Conservation (phyloP, 2,888 invertebrate genomes). For the Chalcis sispes region DNA sequence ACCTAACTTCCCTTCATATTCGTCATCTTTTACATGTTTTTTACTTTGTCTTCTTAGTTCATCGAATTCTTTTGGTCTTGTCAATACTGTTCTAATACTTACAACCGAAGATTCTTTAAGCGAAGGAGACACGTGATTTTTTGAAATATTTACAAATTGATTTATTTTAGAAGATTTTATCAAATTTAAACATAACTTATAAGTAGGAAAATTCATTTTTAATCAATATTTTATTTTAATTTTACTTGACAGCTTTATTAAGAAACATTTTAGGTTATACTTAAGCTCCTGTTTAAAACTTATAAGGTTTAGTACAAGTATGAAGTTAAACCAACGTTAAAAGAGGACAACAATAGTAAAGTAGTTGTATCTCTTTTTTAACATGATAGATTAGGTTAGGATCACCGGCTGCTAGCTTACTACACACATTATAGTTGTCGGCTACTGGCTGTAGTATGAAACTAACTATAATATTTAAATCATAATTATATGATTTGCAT, state of each 20-base stretch:
- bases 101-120: not conserved
- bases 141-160: not conserved
- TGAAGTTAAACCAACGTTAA: too few species aligned
- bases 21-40: not conserved
- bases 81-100: conserved; percentile 25
- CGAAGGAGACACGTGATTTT: conserved; percentile 1
- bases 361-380: too few species aligned
- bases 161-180: conserved; percentile 6
- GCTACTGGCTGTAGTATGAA: too few species aligned
- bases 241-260: not conserved
- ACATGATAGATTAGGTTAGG: too few species aligned
- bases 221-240: not conserved
- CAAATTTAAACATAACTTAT: conserved; percentile 16
- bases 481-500: too few species aligned
- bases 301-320: too few species aligned
- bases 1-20: not conserved
- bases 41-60: not conserved
- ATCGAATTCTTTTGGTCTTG: conserved; percentile 53
- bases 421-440: too few species aligned
- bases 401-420: too few species aligned
- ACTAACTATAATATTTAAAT: too few species aligned
- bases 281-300: too few species aligned
- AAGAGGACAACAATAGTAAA: too few species aligned
- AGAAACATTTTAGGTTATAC: conserved; percentile 31
- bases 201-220: conserved; percentile 38